Conservation (phyloP, 2,888 invertebrate genomes). For the Drosophila anomelani region DNA sequence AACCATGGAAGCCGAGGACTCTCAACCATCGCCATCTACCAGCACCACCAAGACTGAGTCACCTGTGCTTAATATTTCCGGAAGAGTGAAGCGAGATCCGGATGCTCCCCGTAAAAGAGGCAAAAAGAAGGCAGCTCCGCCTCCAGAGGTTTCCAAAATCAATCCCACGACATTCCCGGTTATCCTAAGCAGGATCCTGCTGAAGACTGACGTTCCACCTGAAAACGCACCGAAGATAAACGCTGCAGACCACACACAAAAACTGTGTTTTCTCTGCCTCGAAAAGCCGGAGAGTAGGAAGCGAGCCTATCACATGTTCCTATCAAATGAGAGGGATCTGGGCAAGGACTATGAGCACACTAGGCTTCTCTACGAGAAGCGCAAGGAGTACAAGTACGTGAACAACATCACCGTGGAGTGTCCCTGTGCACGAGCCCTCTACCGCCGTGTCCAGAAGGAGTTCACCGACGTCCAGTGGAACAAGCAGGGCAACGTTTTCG, state of each 20-base stretch:
- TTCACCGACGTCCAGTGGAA: slow-evolving; percentile 25
- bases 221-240: too few species aligned
- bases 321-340: neutral
- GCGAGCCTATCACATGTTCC: slow-evolving; percentile 33
- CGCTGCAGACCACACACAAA: neutral
- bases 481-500: slow-evolving; percentile 34
- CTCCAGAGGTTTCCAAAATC: slow-evolving; percentile 10
- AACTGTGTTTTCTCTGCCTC: slow-evolving; percentile 27
- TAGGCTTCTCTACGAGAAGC: slow-evolving; percentile 18
- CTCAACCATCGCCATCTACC: neutral
- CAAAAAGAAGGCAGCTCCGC: slow-evolving; percentile 16
- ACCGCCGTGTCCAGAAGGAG: slow-evolving; percentile 21
- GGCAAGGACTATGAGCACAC: neutral
- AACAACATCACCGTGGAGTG: slow-evolving; percentile 6
- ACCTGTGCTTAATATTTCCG: slow-evolving; percentile 26
- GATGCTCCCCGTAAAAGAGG: slow-evolving; percentile 19
- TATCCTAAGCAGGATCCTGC: slow-evolving; percentile 27
- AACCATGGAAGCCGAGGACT: slow-evolving; percentile 8
- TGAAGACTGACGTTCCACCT: slow-evolving; percentile 11
- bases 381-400: slow-evolving; percentile 14
- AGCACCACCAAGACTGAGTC: neutral
- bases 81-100: neutral
- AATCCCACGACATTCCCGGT: slow-evolving; percentile 19
- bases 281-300: slow-evolving; percentile 20
- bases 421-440: slow-evolving; percentile 24